Evolutionary conservation across 2,113 vertebrate species (phyloP).

Genomic region (Rana temporaria): DNA sequence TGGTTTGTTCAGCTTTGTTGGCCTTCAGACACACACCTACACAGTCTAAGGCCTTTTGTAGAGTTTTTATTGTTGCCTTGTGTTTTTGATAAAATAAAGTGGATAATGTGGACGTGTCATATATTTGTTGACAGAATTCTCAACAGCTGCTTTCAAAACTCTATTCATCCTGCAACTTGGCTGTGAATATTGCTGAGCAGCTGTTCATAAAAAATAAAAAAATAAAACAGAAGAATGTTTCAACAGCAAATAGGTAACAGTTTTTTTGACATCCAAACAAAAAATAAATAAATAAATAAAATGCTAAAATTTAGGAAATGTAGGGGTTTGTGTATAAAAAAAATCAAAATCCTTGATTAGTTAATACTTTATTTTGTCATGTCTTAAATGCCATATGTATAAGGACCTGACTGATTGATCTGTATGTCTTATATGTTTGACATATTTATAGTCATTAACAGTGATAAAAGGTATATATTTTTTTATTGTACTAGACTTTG

Average conservation of each 20-base stretch:
- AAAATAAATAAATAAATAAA: too few species aligned
- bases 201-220: not conserved
- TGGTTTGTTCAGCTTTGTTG: conserved; percentile 3
- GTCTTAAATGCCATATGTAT: too few species aligned
- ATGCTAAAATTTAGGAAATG: too few species aligned
- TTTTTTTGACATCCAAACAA: not conserved
- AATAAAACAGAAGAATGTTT: not conserved
- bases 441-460: too few species aligned
- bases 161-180: conserved; percentile 23
- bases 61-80: conserved; percentile 14
- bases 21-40: conserved; percentile 27
- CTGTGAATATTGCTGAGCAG: conserved; percentile 8
- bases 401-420: too few species aligned
- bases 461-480: too few species aligned
- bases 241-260: not conserved
- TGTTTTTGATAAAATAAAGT: not conserved
- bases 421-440: too few species aligned
- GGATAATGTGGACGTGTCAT: conserved; percentile 31
- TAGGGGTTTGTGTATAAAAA: too few species aligned
- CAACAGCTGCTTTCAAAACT: conserved; percentile 28
- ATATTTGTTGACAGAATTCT: conserved; percentile 45
- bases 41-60: conserved; percentile 2
- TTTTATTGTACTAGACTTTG: too few species aligned
- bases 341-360: too few species aligned
- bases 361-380: too few species aligned